phyloP scores from a whole-genome alignment of 2,797 vertebrate species.

The Spea hammondii region DNA sequence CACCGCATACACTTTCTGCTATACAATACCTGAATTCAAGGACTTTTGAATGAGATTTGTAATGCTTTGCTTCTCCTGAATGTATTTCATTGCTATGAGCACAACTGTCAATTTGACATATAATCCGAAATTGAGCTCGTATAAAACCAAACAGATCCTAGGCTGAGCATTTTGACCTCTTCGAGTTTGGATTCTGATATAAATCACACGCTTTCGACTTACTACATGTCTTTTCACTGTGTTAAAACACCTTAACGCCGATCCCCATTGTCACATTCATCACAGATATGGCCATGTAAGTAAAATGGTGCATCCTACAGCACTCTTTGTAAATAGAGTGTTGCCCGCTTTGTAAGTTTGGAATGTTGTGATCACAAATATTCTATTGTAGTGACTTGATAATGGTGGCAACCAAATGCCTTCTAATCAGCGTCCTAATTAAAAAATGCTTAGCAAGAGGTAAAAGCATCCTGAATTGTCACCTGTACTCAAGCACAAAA shows the following conservation, averaged over 20 bases:
- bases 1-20: too few relatives aligned
- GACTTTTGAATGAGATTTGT: too few relatives aligned
- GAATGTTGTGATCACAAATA: too few relatives aligned
- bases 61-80: neutral
- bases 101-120: neutral
- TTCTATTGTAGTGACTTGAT: too few relatives aligned
- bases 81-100: neutral
- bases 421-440: too few relatives aligned
- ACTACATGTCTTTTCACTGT: neutral
- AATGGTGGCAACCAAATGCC: too few relatives aligned
- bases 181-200: neutral
- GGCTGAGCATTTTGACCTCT: neutral
- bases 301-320: neutral
- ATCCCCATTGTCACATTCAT: slow-evolving; percentile 1
- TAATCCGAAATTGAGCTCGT: neutral
- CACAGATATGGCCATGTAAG: neutral
- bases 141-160: neutral
- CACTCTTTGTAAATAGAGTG: neutral
- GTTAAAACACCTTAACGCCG: neutral
- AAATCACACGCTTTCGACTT: neutral
- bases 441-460: too few relatives aligned
- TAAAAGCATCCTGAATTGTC: too few relatives aligned
- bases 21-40: neutral
- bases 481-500: too few relatives aligned
- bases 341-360: neutral